Evolutionary conservation across 2,888 invertebrate genomes (phyloP), one percentile per base, ranked within the genome.

Genomic region (Himalopsyche tibetana): DNA sequence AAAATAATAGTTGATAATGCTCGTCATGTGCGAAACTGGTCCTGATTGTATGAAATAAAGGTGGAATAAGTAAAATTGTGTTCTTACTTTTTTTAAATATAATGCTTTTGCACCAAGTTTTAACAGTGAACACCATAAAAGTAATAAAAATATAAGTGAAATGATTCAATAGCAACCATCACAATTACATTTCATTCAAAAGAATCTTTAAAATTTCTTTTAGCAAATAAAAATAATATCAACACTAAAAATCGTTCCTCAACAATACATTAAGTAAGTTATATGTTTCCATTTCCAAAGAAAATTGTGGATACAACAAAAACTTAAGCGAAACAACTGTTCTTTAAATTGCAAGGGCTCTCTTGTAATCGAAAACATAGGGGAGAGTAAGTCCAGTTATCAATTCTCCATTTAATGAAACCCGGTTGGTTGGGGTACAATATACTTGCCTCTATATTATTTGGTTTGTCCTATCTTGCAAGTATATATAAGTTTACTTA

Each of bases 401-500:
- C 42, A 83, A 56, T 83, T 83, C 45, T 63, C 69, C 69, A 83
- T 83, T 83, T 69, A 83, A 56, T 83, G 79, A 83, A 83, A 83
- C 42, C 11, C 45, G 45, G 69, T 74, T 36, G 74, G 74, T 74
- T 36, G 74, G 69, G 40, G 69, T 56, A 82, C 38, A 82, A 82
- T 56, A 82, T 45, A 63, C 69, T 56, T 28, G 15, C 36, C 45
- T 82, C 55, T 55, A 2, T 19, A 55, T n/a, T 56, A 63, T 82
- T 82, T 69, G 56, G 82, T 40, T 55, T 40, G 69, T 63, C 63
- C 63, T 82, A 51, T 51, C 51, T 51, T 15, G 51, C 15, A 15
- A 51, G 15, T 51, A 5, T 51, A 15, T 51, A 15, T 51, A 51
- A 15, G 56, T 56, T 15, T 28, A n/a, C 17, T n/a, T 69, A 17